Conservation (phyloP, 2,113 vertebrate species). For the Melierax canorus region DNA sequence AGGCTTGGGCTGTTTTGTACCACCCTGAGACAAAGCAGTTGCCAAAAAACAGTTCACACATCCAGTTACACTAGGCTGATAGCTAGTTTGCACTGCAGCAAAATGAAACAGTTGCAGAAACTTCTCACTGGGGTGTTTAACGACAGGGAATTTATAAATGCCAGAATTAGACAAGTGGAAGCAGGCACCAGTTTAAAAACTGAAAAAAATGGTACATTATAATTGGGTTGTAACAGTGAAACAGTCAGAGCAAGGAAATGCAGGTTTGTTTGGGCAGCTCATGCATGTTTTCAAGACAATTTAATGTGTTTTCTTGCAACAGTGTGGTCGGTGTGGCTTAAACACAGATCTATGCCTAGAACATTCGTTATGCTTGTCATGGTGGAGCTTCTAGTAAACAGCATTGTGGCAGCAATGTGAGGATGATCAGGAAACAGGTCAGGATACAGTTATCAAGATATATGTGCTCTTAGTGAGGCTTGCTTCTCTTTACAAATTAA, state of each 20-base stretch:
- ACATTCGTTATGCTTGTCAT: neutral
- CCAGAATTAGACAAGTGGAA: neutral
- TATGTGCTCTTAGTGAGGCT: neutral
- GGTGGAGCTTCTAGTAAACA: neutral
- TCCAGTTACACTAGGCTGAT: neutral
- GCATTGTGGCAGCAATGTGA: neutral
- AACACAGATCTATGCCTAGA: neutral
- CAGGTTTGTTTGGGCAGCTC: neutral
- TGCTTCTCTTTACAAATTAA: neutral
- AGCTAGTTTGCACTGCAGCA: neutral
- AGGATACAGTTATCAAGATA: conserved; percentile 49
- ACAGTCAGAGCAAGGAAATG: neutral
- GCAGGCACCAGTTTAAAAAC: neutral
- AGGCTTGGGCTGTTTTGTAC: neutral
- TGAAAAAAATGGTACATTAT: neutral
- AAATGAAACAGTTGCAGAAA: neutral
- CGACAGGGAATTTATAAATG: neutral
- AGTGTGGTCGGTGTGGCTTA: neutral
- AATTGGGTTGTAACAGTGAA: neutral
- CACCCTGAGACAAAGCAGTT: neutral
- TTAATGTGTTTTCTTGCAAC: neutral
- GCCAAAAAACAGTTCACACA: neutral
- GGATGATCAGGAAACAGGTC: conserved; percentile 2
- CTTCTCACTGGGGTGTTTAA: neutral
- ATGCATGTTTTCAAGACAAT: neutral